Evolutionary conservation across 2,797 vertebrate genomes (phyloP), one percentile per base, ranked within the genome.

Genomic region (Hozukius guyotensis): DNA sequence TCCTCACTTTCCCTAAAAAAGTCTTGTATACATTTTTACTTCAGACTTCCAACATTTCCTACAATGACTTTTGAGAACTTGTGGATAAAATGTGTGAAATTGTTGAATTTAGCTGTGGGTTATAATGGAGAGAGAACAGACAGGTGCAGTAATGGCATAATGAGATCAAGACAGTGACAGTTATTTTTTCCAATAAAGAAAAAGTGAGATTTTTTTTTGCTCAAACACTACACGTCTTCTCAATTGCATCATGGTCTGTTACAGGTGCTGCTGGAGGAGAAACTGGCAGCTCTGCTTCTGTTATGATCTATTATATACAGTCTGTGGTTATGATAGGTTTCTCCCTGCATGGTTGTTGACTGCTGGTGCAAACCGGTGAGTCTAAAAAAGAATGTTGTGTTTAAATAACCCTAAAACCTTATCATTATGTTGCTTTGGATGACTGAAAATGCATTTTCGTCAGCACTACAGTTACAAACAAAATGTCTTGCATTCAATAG

Each of bases 221-320:
- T 82, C 36, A 63, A 75, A 82, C 32, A 5, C 73, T 34, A 57
- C 38, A 55, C 75, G 75, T 87, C 79, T 68, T 78, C 72, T 78
- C 62, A 53, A 12, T 81, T 88, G 73, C 83, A 87, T 78, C 78
- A 81, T 46, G 32, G 74, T 85, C 68, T 57, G 72, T 86, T 76
- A 68, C 81, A 79, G 52, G 11, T 80, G 42, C 67, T 71, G 62
- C 67, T 46, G 76, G 31, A 61, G 29, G 72, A 70, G 27, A 79
- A 70, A 52, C 25, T 53, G 61, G n/a, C 55, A 53, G 70, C 18
- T 60, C 77, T 74, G 76, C n/a, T 53, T 42, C 49, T 78, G 38
- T 57, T 65, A 34, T 60, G 52, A 75, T 85, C 62, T 57, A 36
- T 59, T 46, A 78, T 60, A 65, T 38, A 52, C 42, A 75, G 53